A percentile compares a stretch with the other conserved stretches of the same genome.
phyloP scores from a whole-genome alignment of 1,140 invertebrate genomes.

The Drosophila tristis region DNA sequence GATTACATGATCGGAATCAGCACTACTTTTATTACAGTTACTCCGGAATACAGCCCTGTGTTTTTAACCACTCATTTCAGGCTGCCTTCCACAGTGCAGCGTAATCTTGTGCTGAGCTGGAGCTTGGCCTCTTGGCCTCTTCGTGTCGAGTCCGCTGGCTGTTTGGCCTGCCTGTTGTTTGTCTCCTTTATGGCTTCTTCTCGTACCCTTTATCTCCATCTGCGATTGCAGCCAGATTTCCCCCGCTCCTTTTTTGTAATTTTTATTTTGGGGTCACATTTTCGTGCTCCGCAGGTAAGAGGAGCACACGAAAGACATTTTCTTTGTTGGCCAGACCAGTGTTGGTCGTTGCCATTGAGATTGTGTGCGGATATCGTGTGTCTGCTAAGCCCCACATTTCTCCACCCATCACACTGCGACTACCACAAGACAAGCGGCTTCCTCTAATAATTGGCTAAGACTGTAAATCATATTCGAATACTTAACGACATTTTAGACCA shows the following conservation, averaged over 20 bases:
- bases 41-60: no score
- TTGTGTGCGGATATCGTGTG: slow-evolving; percentile 61
- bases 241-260: slow-evolving; percentile 25
- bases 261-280: slow-evolving; percentile 63
- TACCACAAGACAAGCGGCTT: background rate
- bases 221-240: slow-evolving; percentile 73
- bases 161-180: slow-evolving; percentile 70
- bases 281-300: slow-evolving; percentile 68
- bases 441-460: background rate
- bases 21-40: no score
- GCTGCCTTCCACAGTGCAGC: slow-evolving; percentile 19
- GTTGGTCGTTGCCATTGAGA: slow-evolving; percentile 26
- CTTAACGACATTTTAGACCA: slow-evolving; percentile 75
- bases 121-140: slow-evolving; percentile 40
- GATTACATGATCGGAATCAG: no score
- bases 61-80: background rate
- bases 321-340: slow-evolving; percentile 5
- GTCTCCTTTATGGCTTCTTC: slow-evolving; percentile 82
- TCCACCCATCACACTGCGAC: background rate
- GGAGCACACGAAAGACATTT: slow-evolving; percentile 45
- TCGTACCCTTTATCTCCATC: slow-evolving; percentile 77
- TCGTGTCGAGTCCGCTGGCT: slow-evolving; percentile 40
- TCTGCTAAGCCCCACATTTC: slow-evolving; percentile 16
- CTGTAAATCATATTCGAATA: slow-evolving; percentile 24
- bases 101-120: slow-evolving; percentile 11